Base-by-base conservation (phyloP, 2,888 invertebrate species). In the Mechanitis mazaeus region DNA sequence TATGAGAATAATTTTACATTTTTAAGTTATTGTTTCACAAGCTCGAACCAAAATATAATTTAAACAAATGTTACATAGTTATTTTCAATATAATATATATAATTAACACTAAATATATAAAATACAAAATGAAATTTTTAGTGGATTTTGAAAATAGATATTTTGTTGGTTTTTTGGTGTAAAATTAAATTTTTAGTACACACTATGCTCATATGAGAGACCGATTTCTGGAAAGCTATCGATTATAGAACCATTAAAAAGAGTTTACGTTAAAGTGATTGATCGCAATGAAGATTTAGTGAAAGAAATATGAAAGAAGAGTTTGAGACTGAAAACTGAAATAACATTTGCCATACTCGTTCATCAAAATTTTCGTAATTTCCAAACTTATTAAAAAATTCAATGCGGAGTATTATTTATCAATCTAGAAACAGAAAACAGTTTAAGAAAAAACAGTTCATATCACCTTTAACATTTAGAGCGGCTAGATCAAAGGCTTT, bases 401-500 rank as follows among this genome's bases (percentile, higher is more conserved):
- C 20, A 20, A 20, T 20, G 20, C 20, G 20, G 20, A 20, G 20
- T 20, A 20, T 20, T 20, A 20, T 20, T 20, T 20, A 20, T 20
- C 4, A 20, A 47, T n/a, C 3, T 35, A 6, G 6, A 35, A 35
- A 35, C 6, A 35, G 6, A 5, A 35, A 35, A 35, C 3, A 2
- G 35, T 35, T 35, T 35, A 35, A 6, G 35, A 42, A 3, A 11
- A 45, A 45, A 56, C 33, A 38, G 38, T 55, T 54, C 47, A 20
- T 56, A 58, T 31, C 55, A 64, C 55, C 56, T 54, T 46, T 55
- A 60, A 54, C 45, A 54, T 63, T 62, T 59, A 55, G 12, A 58
- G 54, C 54, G 33, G 35, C 11, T 38, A 31, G 31, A 45, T 62
- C 55, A 62, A 62, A 65, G 47, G 62, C 55, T 66, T 66, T 66